Base-by-base conservation (phyloP, 2,888 invertebrate genomes). In the Tinea trinotella region DNA sequence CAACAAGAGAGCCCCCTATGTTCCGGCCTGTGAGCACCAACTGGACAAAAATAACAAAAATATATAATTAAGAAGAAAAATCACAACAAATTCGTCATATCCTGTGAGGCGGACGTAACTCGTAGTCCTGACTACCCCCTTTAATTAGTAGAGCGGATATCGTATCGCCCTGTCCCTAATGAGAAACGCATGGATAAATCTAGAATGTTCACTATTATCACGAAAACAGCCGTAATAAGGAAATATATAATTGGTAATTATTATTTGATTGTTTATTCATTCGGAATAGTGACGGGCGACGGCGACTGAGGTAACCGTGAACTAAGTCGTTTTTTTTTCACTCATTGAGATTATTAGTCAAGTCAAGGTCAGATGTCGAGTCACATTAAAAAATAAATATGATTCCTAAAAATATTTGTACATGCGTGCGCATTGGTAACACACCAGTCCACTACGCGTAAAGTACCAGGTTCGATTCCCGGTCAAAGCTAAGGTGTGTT, bases 141-240 rank as follows among this genome's bases (percentile, higher is more conserved):
- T 72, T 76, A 80, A 83, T 82, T 80, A 76, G 66, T 3, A 58
- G 57, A 60, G 78, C 74, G 83, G 82, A 82, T 75, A 78, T 76
- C 69, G 67, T 59, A 60, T 59, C 59, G 60, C 63, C 64, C 40
- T 40, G 30, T 40, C 40, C 7, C 70, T 84, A 82, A 83, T 74
- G 76, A 81, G 74, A 65, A 61, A 68, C 74, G 76, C 71, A 62
- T 67, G 65, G 67, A 57, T 72, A 65, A 57, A 18, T 46, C 13
- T 12, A 49, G 24, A 50, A 44, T 52, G 19, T 20, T 13, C 49
- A 52, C 20, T 36, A 55, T 46, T 50, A 34, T 46, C 17, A 46
- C n/a, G 3, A 35, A n/a, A 40, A 9, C 9, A 24, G 9, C 24
- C 9, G 24, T 24, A 40, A 40, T 40, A 40, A 40, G 40, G 40